Evolutionary conservation across 2,113 vertebrate species (phyloP).

Genomic region (Scomber colias): DNA sequence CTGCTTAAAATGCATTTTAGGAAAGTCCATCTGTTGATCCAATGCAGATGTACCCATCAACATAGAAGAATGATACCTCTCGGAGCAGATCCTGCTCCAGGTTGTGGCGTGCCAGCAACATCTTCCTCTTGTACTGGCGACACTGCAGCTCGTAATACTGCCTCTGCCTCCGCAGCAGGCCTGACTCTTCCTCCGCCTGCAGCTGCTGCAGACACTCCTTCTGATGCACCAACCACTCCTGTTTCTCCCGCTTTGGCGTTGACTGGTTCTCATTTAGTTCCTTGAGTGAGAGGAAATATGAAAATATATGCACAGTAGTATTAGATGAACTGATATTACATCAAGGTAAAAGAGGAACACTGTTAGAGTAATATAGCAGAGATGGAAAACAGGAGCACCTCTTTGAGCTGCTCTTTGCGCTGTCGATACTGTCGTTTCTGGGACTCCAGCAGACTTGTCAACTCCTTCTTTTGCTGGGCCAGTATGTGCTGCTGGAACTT

Average conservation of each 20-base stretch:
- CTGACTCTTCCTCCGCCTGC: constrained; percentile 92
- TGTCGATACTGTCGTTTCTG: constrained; percentile 93
- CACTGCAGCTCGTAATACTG: constrained; percentile 93
- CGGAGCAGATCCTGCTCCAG: constrained; percentile 93
- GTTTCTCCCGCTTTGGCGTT: constrained; percentile 93
- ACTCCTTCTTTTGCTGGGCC: constrained; percentile 93
- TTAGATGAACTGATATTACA: too few species aligned
- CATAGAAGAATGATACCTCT: constrained; percentile 82
- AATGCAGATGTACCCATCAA: neutral
- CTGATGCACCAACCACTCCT: constrained; percentile 93
- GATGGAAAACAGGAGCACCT: constrained; percentile 81
- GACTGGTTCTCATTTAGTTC: constrained; percentile 95
- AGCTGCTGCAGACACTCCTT: constrained; percentile 93
- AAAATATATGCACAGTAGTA: neutral
- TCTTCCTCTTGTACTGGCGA: constrained; percentile 94
- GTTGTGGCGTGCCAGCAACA: constrained; percentile 91
- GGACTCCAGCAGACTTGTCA: constrained; percentile 88
- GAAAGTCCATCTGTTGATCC: neutral
- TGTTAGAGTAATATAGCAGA: neutral
- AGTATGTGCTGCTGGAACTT: constrained; percentile 96
- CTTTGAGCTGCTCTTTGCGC: constrained; percentile 94
- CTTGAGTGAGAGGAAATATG: constrained; percentile 62
- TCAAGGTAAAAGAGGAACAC: neutral
- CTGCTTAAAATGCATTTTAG: neutral
- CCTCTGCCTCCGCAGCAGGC: constrained; percentile 89